A percentile compares a stretch with the other conserved stretches of the same genome.
Evolutionary conservation across 2,113 vertebrate genomes (phyloP).

Genomic region (Nesoenas mayeri): DNA sequence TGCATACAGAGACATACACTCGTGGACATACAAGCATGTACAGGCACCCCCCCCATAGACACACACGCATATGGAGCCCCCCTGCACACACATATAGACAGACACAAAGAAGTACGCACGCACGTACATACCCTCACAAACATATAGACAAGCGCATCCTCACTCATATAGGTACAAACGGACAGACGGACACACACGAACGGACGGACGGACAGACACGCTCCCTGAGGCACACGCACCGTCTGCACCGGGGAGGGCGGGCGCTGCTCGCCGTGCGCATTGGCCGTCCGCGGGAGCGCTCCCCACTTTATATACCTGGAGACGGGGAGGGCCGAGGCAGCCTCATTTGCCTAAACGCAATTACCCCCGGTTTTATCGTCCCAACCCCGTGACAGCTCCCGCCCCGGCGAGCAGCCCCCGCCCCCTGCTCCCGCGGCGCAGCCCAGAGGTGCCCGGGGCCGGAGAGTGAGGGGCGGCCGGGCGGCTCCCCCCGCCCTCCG

Average conservation of each 20-base stretch:
- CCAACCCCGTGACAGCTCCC: conserved; percentile 38
- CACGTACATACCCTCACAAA: background rate
- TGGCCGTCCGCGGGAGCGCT: conserved; percentile 3
- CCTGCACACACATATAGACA: background rate
- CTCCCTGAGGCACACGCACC: conserved; percentile 9
- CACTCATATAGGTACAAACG: background rate
- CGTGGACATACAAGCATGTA: background rate
- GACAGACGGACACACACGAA: too few relatives aligned
- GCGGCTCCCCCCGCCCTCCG: too few relatives aligned
- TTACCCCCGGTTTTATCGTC: conserved; percentile 63
- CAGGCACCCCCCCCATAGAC: accelerated
- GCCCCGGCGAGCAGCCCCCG: conserved; percentile 35
- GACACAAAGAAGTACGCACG: accelerated
- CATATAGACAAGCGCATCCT: background rate
- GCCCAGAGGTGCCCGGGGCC: background rate
- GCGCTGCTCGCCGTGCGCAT: background rate
- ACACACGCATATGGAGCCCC: background rate
- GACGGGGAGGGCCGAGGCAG: conserved; percentile 50
- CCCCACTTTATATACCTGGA: conserved; percentile 74
- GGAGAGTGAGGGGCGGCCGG: accelerated
- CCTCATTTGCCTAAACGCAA: conserved; percentile 70
- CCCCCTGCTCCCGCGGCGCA: background rate
- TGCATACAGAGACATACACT: background rate
- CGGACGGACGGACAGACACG: too few relatives aligned
- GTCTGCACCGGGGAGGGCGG: background rate